phyloP scores from a whole-genome alignment of 2,113 vertebrate genomes.

The Crotalus tigris region DNA sequence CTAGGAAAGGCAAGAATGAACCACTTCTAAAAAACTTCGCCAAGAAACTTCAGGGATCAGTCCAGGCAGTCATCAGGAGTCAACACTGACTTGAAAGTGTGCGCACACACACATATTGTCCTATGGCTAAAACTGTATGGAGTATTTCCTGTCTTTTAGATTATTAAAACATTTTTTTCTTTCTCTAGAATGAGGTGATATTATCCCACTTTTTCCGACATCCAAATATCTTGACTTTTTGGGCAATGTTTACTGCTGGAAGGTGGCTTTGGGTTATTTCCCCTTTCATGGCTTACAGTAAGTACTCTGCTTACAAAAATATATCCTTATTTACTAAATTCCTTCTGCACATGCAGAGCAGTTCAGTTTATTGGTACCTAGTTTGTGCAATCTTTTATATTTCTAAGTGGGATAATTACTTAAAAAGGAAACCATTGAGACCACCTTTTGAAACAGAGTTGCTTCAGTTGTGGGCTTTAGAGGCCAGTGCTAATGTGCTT shows the following conservation, averaged over 20 bases:
- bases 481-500: neutral
- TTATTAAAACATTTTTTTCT: constrained; percentile 37
- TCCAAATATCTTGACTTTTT: constrained; percentile 86
- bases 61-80: too few relatives aligned
- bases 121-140: neutral
- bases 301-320: constrained; percentile 54
- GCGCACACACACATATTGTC: neutral
- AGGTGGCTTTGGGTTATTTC: constrained; percentile 94
- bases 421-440: neutral
- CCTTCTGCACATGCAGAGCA: neutral
- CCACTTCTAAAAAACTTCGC: too few relatives aligned
- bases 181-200: constrained; percentile 85
- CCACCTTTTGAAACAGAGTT: neutral
- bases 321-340: neutral
- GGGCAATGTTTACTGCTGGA: constrained; percentile 89
- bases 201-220: constrained; percentile 88
- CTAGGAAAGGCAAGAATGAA: too few relatives aligned
- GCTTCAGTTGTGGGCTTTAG: neutral
- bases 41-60: too few relatives aligned
- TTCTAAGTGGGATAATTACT: neutral
- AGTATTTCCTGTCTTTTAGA: neutral
- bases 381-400: neutral
- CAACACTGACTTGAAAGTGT: neutral
- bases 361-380: neutral
- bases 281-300: constrained; percentile 95